These are phyloP conservation scores for Oreochromis aureus DNA, from an alignment of 2,113 vertebrate species.

Conservation along the genomic window DNA sequence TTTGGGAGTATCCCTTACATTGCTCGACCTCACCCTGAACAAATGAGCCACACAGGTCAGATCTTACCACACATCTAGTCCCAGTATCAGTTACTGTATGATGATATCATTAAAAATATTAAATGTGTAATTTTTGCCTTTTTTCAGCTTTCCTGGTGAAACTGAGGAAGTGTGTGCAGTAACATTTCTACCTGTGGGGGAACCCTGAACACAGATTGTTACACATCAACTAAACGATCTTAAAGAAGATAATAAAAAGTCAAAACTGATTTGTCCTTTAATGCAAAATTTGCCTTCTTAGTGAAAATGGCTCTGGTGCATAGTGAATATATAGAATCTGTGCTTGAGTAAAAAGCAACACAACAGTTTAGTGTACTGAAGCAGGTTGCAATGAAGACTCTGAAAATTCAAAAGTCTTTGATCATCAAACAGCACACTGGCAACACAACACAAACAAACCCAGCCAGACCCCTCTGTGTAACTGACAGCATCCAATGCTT, in stretches of 20 bases:
- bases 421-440: background rate
- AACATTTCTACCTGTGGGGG: background rate
- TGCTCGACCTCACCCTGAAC: constrained; percentile 78
- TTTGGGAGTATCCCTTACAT: constrained; percentile 75
- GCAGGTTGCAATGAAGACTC: background rate
- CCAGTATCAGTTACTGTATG: background rate
- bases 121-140: constrained; percentile 7
- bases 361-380: background rate
- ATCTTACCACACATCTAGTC: background rate
- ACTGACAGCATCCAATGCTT: background rate
- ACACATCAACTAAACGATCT: background rate
- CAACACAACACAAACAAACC: background rate
- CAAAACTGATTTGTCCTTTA: background rate
- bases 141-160: constrained; percentile 87
- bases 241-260: background rate
- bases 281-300: background rate
- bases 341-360: background rate
- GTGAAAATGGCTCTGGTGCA: background rate
- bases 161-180: constrained; percentile 77
- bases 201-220: background rate
- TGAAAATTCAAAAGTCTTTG: background rate
- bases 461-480: background rate
- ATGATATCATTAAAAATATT: background rate
- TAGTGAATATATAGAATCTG: background rate
- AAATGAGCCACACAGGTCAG: constrained; percentile 85